Evolutionary conservation across 1,140 invertebrate genomes (phyloP).

Genomic region (Dendroctonus ponderosae): DNA sequence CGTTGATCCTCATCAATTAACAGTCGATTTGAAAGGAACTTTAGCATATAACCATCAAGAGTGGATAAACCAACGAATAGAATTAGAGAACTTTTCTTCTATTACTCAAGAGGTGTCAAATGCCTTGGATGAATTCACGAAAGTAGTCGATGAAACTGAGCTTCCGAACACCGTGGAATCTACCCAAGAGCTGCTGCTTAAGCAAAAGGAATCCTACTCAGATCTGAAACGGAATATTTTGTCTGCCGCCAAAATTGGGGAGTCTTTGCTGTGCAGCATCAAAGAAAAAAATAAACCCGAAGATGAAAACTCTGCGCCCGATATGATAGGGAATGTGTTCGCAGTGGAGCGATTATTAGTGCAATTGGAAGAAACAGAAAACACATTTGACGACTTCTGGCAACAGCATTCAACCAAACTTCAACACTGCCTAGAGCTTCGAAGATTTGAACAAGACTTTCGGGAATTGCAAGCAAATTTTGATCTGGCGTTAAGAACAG

Average conservation of each 20-base stretch:
- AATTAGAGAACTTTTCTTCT: slow-evolving; percentile 91
- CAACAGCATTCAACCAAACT: slow-evolving; percentile 82
- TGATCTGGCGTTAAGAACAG: slow-evolving; percentile 68
- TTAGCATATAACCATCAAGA: slow-evolving; percentile 89
- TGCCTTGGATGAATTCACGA: slow-evolving; percentile 80
- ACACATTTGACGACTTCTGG: slow-evolving; percentile 93
- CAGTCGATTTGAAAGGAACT: slow-evolving; percentile 82
- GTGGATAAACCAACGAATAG: slow-evolving; percentile 95
- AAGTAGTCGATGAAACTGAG: slow-evolving; percentile 76
- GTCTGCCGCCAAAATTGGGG: slow-evolving; percentile 79
- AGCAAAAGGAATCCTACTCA: slow-evolving; percentile 65
- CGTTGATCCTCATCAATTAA: slow-evolving; percentile 82
- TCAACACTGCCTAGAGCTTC: slow-evolving; percentile 82
- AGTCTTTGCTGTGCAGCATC: slow-evolving; percentile 73
- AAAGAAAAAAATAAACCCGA: slow-evolving; percentile 57
- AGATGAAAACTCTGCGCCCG: slow-evolving; percentile 46
- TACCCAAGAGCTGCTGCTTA: slow-evolving; percentile 66
- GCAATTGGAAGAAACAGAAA: slow-evolving; percentile 93
- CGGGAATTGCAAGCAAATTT: slow-evolving; percentile 71
- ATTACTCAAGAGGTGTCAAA: slow-evolving; percentile 85
- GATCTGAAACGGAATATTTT: slow-evolving; percentile 77
- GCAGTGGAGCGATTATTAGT: slow-evolving; percentile 89
- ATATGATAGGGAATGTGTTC: slow-evolving; percentile 84
- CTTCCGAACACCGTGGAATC: slow-evolving; percentile 80
- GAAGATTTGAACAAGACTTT: slow-evolving; percentile 88